phyloP scores from a whole-genome alignment of 2,888 invertebrate genomes.

The Dorcus hopei region DNA sequence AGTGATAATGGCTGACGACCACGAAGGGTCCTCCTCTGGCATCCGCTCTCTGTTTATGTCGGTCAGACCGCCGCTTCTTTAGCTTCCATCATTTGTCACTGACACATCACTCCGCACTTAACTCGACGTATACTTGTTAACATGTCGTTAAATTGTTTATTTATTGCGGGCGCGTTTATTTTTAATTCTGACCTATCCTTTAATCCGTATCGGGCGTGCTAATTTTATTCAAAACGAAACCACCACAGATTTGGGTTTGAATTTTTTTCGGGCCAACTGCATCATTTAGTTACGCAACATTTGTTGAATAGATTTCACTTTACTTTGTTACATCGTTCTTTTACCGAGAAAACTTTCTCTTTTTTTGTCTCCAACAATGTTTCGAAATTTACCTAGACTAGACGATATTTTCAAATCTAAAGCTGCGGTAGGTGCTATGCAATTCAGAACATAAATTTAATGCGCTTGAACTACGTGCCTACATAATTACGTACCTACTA shows the following conservation, averaged over 20 bases:
- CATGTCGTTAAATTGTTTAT: background rate
- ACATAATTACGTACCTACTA: too few relatives aligned
- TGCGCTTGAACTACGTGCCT: too few relatives aligned
- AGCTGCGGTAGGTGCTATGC: too few relatives aligned
- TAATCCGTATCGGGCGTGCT: background rate
- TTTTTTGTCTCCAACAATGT: background rate
- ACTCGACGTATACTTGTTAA: background rate
- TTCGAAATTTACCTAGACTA: background rate
- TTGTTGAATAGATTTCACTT: background rate
- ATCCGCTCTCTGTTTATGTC: conserved; percentile 3
- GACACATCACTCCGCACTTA: conserved; percentile 7
- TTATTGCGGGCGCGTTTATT: background rate
- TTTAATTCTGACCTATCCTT: background rate
- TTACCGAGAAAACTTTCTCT: background rate
- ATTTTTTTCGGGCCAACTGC: background rate
- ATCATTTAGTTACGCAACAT: background rate
- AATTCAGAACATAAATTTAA: too few relatives aligned
- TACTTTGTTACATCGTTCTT: background rate
- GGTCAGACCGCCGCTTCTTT: conserved; percentile 6
- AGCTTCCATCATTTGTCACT: conserved; percentile 14
- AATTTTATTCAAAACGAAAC: background rate
- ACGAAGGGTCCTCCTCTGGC: conserved; percentile 3
- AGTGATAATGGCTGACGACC: conserved; percentile 14
- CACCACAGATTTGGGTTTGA: too few relatives aligned
- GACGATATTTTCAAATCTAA: background rate